These are phyloP conservation scores for Aurelia coerulea DNA, from an alignment of 30 jellyfish, hydroid and myxozoan species.

Conservation along the genomic window DNA sequence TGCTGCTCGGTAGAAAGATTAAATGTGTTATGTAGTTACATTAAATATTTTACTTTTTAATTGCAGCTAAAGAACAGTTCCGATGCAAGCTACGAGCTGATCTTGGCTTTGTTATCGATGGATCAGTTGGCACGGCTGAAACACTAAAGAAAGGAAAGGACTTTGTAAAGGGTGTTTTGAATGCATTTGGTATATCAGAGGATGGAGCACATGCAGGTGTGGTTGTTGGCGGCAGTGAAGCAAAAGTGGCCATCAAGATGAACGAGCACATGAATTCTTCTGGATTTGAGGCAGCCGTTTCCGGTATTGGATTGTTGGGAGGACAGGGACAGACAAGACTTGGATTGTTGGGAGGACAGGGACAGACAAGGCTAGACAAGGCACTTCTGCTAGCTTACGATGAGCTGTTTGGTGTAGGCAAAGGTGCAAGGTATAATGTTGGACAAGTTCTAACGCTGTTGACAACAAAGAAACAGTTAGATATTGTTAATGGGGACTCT, in stretches of 20 bases:
- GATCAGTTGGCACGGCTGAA: slow-evolving; percentile 12
- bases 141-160: slow-evolving; percentile 17
- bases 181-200: slow-evolving; percentile 11
- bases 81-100: slow-evolving; percentile 35
- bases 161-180: slow-evolving; percentile 38
- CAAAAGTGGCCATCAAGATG: slow-evolving; percentile 30
- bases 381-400: slow-evolving; percentile 42
- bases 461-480: slow-evolving; percentile 34
- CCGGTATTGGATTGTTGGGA: not conserved
- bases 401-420: slow-evolving; percentile 26
- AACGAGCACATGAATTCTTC: slow-evolving; percentile 4
- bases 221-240: slow-evolving; percentile 7
- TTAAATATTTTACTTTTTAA: not conserved
- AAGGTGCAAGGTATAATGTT: slow-evolving; percentile 58
- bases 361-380: no score
- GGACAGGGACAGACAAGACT: slow-evolving; percentile 15
- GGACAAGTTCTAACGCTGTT: slow-evolving; percentile 54
- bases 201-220: slow-evolving; percentile 57
- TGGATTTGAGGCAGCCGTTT: slow-evolving; percentile 46
- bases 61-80: slow-evolving; percentile 25
- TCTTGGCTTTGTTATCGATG: slow-evolving; percentile 33
- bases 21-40: no score
- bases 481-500: slow-evolving; percentile 23
- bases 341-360: no score
- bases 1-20: no score